Evolutionary conservation across 2,888 invertebrate species (phyloP), one percentile per base, ranked within the genome.

Genomic region (Labia minor): DNA sequence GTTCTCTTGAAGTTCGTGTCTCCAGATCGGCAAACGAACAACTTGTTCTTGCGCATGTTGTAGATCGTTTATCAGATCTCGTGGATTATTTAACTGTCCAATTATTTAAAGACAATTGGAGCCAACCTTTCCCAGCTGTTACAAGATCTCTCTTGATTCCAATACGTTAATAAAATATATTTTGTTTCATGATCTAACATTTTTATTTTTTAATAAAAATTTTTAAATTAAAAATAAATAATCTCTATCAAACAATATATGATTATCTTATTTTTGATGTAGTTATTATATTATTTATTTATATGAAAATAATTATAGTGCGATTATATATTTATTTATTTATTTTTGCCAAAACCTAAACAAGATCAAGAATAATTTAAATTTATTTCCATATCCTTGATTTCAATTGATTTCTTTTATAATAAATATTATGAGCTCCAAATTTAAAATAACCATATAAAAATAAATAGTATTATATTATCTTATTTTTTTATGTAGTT

Each of bases 1-100:
- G 83, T 20, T 81, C 81, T 1, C 78, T 85, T 1, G 82, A 84
- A 72, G 84, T 84, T 1, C 75, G 85, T 19, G 80, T 85, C 2
- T 75, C 84, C 33, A 74, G 83, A 33, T 84, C 85, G 74, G 85
- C 85, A 2, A 81, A 85, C 73, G 85, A 85, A 72, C 83, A 84
- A 74, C 73, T 82, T 71, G 84, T 85, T 4, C 75, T 86, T 64
- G 79, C 81, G 4, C 82, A 81, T 71, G 81, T 86, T 16, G 80
- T 81, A 71, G 81, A 81, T 71, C 80, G 83, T 65, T 77, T 86
- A 1, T 81, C 81, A 19, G 79, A 79, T 67, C 75, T 85, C 21
- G 81, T 84, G 16, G 78, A 80, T 14, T 78, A 79, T 19, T 77
- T 85, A 19, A 82, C 81, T 1, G 80, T 85, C 61, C 83, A 85